Evolutionary conservation across 2,888 invertebrate species (phyloP), one percentile per base, ranked within the genome.

Genomic region (Phaedon cochleariae): DNA sequence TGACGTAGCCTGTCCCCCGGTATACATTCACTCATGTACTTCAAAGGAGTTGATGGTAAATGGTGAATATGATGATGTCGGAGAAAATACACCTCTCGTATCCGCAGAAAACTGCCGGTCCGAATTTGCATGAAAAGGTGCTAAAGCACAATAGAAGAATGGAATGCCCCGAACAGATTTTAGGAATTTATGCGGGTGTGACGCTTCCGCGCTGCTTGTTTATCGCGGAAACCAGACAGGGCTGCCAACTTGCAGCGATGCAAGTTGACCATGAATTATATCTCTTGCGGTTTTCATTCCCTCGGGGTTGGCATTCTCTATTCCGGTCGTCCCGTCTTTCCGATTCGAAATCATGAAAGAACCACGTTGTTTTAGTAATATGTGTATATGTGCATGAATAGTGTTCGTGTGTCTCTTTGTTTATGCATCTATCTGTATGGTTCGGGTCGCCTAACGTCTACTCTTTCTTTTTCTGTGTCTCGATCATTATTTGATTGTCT

Each of bases 221-320:
- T 75, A 71, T 75, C 72, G 69, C 69, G 60, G 65, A 63, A 62
- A 67, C 12, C 62, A 69, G 73, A 70, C 74, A 73, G 62, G 65
- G 72, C 65, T 72, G 72, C 71, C 76, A 71, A 72, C 69, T 72
- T 73, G 68, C 71, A 73, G 69, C 72, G 69, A 72, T 73, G 74
- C 74, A 74, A 76, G 69, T 72, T 69, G 66, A 66, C 67, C 62
- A 69, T 72, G 72, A 74, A 74, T 74, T 76, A 73, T 72, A 66
- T 63, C 59, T 69, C 68, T 68, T 69, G 71, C 65, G 73, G 73
- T 71, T 72, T 71, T 70, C 34, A 71, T 67, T 70, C 72, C 67
- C 69, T 60, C 49, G 70, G 67, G 71, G 59, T 67, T 65, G 68
- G 67, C 65, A 62, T 20, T 1, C 9, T 17, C 18, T 7, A 46